phyloP scores from a whole-genome alignment of 1,140 invertebrate genomes.

The Trachymyrmex septentrionalis region DNA sequence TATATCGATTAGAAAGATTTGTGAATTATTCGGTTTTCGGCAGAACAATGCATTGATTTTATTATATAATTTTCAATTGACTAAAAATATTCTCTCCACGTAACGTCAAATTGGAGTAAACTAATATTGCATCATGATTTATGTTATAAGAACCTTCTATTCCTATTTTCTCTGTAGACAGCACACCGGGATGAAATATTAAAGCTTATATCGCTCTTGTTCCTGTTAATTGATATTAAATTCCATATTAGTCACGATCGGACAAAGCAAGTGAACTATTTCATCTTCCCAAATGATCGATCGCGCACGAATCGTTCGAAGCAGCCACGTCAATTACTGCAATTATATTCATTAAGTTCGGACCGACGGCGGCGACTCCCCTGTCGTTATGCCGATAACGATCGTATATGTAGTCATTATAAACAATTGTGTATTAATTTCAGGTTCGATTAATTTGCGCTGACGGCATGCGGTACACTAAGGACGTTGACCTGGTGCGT shows the following conservation, averaged over 20 bases:
- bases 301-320: constrained; percentile 14
- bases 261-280: neutral
- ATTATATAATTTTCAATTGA: constrained; percentile 47
- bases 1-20: neutral
- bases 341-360: constrained; percentile 46
- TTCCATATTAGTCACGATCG: neutral
- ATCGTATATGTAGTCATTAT: constrained; percentile 5
- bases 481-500: constrained; percentile 98
- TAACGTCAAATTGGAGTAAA: constrained; percentile 9
- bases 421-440: constrained; percentile 57
- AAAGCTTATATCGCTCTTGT: neutral
- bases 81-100: neutral
- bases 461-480: constrained; percentile 96
- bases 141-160: neutral
- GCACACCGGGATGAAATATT: constrained; percentile 7
- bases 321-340: constrained; percentile 25
- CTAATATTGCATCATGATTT: constrained; percentile 37
- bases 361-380: neutral
- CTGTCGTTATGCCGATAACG: neutral
- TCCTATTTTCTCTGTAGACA: neutral
- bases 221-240: constrained; percentile 40
- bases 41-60: constrained; percentile 17
- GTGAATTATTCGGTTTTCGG: neutral
- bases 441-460: constrained; percentile 96
- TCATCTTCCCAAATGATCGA: constrained; percentile 26